These are phyloP conservation scores for Platypus cylindrus DNA, from an alignment of 2,888 invertebrate species.

Conservation along the genomic window DNA sequence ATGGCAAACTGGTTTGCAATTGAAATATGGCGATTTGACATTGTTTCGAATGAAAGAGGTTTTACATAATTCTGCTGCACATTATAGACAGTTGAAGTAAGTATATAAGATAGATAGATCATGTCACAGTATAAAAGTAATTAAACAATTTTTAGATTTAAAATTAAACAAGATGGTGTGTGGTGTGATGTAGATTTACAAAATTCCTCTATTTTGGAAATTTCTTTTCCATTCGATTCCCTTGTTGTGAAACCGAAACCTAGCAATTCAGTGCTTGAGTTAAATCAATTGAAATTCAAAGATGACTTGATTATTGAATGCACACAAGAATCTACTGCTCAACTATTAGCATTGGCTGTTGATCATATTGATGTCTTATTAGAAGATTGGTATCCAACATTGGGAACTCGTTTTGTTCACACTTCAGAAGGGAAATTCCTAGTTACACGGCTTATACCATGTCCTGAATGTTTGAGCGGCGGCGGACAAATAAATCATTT, in stretches of 20 bases:
- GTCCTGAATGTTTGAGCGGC: constrained; percentile 64
- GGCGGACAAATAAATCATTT: constrained; percentile 13
- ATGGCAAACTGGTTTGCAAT: constrained; percentile 85
- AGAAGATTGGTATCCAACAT: constrained; percentile 93
- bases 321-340: constrained; percentile 64
- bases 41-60: constrained; percentile 77
- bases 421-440: constrained; percentile 92
- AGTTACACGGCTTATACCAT: constrained; percentile 86
- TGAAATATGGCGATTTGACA: constrained; percentile 70
- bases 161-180: constrained; percentile 67
- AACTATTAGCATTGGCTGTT: constrained; percentile 74
- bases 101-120: too few species aligned
- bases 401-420: constrained; percentile 94
- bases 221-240: constrained; percentile 63
- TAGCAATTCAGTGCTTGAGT: constrained; percentile 21
- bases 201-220: constrained; percentile 73
- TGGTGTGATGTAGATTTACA: constrained; percentile 77
- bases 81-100: constrained; percentile 36
- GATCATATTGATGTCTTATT: constrained; percentile 92
- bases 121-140: neutral
- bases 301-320: constrained; percentile 57
- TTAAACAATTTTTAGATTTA: constrained; percentile 42
- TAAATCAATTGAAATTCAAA: constrained; percentile 24
- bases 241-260: constrained; percentile 43
- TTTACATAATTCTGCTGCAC: constrained; percentile 38